Evolutionary conservation across 2,797 vertebrate species (phyloP).

Genomic region (Astyanax mexicanus): DNA sequence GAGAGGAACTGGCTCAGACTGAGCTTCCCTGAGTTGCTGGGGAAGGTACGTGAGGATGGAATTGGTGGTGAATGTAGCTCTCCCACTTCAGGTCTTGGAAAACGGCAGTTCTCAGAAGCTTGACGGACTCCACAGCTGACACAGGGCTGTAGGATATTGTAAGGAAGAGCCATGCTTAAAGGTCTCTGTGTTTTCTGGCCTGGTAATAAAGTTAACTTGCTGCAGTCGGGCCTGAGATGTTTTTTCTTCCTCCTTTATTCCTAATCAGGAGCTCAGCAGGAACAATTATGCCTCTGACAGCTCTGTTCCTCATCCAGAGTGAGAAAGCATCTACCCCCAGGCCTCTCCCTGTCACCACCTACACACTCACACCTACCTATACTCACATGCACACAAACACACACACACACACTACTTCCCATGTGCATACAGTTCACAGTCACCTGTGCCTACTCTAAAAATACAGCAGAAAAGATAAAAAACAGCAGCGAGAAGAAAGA

Average conservation of each 20-base stretch:
- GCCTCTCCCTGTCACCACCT: conserved; percentile 49
- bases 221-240: conserved; percentile 44
- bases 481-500: background rate
- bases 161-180: background rate
- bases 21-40: too few species aligned
- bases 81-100: too few species aligned
- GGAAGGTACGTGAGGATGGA: too few species aligned
- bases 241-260: conserved; percentile 24
- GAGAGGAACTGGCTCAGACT: too few species aligned
- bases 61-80: too few species aligned
- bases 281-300: conserved; percentile 60
- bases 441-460: background rate
- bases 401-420: background rate
- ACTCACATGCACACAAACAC: background rate
- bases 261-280: conserved; percentile 46
- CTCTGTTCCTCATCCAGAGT: conserved; percentile 52
- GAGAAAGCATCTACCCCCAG: conserved; percentile 38
- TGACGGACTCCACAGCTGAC: too few species aligned
- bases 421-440: background rate
- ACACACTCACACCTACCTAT: conserved; percentile 22
- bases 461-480: conserved; percentile 1
- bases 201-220: conserved; percentile 47
- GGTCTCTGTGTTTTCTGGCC: conserved; percentile 12
- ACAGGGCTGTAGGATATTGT: too few species aligned
- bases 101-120: too few species aligned